Base-by-base conservation (phyloP, 2,113 vertebrate genomes). In the Engystomops pustulosus region DNA sequence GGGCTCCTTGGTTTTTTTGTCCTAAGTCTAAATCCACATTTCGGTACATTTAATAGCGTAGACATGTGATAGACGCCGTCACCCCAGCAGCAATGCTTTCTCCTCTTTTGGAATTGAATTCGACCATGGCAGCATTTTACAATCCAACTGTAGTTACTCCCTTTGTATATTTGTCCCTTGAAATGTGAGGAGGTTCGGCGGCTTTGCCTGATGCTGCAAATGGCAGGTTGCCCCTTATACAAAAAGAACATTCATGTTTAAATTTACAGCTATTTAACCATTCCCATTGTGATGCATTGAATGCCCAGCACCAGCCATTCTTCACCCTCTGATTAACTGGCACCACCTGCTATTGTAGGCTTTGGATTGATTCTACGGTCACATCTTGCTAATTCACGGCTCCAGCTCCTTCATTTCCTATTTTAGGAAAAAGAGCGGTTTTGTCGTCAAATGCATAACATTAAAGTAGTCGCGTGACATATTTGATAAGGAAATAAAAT, bases 271-370 rank as follows among this genome's bases (percentile, higher is more conserved):
- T 71, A 71, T 71, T 71, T 58, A 45, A 49, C 65, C 45, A 68
- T 71, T 53, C 45, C 69, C 34, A 70, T 55, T 81, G 79, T 36
- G 11, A 81, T 49, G 27, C 27, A 34, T 9, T 41, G 32, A 69
- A 71, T 70, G 49, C 32, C 67, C 49, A 71, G 80, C 65, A 9
- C 67, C 27, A 58, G 23, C 67, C 47, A 38, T 62, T 62, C 34
- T 79, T 65, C 55, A 44, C 17, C 36, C 25, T 79, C 77, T 79
- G 55, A 79, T 62, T 65, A 79, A 25, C 77, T 65, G 34, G 23
- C 55, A 79, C 58, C 77, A 17, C 34, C 77, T 27, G 77, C 68
- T 55, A 53, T 41, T 71, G 67, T 30, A 18, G 6, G 14, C 18
- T 55, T 32, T 71, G 47, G 49, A 34, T 58, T 41, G 38, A 20